Conservation (phyloP, 1,140 invertebrate species). For the Drosophila sproati region DNA sequence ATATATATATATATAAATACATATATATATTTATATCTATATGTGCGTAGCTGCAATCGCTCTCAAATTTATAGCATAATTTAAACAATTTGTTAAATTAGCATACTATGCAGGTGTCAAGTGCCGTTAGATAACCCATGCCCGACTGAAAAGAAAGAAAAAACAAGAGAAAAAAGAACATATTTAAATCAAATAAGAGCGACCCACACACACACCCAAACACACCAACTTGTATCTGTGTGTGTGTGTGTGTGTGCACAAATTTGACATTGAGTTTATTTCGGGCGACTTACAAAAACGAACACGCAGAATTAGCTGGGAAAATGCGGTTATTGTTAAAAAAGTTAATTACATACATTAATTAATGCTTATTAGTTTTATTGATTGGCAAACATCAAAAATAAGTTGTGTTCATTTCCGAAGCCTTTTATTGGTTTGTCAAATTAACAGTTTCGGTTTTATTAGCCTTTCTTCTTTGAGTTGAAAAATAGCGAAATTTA, state of each 20-base stretch:
- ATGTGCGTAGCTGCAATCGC: background rate
- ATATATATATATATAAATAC: conserved; percentile 1
- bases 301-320: conserved; percentile 43
- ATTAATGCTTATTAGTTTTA: conserved; percentile 33
- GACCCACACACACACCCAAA: conserved; percentile 18
- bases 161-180: background rate
- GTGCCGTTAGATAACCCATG: conserved; percentile 72
- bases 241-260: conserved; percentile 42
- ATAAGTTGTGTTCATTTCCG: background rate
- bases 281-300: conserved; percentile 53
- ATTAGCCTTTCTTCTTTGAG: background rate
- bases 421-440: background rate
- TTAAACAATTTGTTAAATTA: conserved; percentile 32
- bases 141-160: conserved; percentile 16
- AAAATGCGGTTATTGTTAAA: conserved; percentile 49
- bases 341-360: conserved; percentile 22
- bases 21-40: conserved; percentile 4
- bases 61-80: conserved; percentile 12
- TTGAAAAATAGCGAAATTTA: conserved; percentile 5
- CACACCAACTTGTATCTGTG: conserved; percentile 8
- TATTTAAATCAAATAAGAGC: conserved; percentile 49
- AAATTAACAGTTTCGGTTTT: background rate
- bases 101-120: conserved; percentile 28
- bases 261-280: conserved; percentile 82
- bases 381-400: conserved; percentile 24